Evolutionary conservation across 2,113 vertebrate genomes (phyloP), one percentile per base, ranked within the genome.

Genomic region (Cervus canadensis): DNA sequence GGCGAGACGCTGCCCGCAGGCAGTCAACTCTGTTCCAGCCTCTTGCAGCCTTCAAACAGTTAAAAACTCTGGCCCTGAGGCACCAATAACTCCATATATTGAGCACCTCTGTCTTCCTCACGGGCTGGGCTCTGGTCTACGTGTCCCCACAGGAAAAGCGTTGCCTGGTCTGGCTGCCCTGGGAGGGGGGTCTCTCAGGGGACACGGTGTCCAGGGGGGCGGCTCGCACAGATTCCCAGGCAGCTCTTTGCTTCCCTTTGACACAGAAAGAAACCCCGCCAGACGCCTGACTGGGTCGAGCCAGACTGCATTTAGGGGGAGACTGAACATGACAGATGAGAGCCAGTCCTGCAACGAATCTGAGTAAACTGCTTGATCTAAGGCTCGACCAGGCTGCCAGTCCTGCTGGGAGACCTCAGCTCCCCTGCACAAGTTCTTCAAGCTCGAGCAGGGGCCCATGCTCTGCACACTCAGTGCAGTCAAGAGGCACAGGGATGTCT

Each of bases 1-100:
- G 64, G 14, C 0, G 0, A 0, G 6, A 5, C 0, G 5, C 10
- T 6, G 17, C 43, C 40, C 0, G 0, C 50, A 33, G 45, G 56
- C 48, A 23, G 23, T 16, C 28, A 0, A 40, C 40, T 50, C 10
- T 28, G 12, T 64, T 36, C 36, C 81, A 11, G 48, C 56, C 83
- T 1, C 1, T 0, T 2, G 93, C 84, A 60, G 52, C 1, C 64
- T 85, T 48, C 83, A 97, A 59, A 50, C 92, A 81, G 87, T 90
- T 97, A 81, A 19, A 83, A 59, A 71, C 85, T 62, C 17, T 0
- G 13, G 84, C 56, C 60, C 2, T 54, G 26, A 89, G 86, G 85
- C 64, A 94, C 87, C 96, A 48, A 0, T 23, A 33, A 81, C 54
- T 83, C 16, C 40, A n/a, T 26, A 15, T 12, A 17, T 8, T n/a